Evolutionary conservation across 2,797 vertebrate species (phyloP), one percentile per base, ranked within the genome.

Genomic region (Malurus splendens): DNA sequence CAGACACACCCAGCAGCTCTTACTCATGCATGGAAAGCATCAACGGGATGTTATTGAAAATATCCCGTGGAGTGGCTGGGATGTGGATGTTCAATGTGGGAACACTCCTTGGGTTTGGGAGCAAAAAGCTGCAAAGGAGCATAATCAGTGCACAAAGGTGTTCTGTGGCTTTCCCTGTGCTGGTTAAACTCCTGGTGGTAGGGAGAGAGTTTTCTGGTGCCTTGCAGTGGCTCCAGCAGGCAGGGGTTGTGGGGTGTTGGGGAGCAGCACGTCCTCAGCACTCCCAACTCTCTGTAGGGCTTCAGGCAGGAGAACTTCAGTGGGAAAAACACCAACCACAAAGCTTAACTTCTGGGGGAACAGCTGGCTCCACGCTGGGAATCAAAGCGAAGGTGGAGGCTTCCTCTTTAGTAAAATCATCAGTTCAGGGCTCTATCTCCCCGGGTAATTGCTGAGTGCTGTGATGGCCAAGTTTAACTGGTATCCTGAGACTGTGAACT

Each of bases 1-100:
- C 12, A 14, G 91, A 60, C 96, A 95, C 94, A 86, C 92, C 94
- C 93, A 38, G 45, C 33, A 75, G 86, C 78, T 91, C 79, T 86
- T 88, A 79, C 45, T 95, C 95, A 92, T 27, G 54, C 93, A 78
- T 30, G 10, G 90, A 91, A 66, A 86, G 77, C 12, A 17, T 25
- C 3, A 71, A 32, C 1, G 87, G 93, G 93, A 87, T 54, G 78
- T 59, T 47, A 32, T 2, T 83, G 82, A 48, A 62, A 61, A 45
- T 42, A 41, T 5, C 76, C 76, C 7, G 0, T 33, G 32, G 71
- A 86, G 56, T 1, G 0, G 24, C 18, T 55, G 59, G 30, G 30
- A 13, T 4, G 47, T 7, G 32, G 41, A 1, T 48, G 6, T 10
- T 66, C 45, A 7, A 0, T 27, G 32, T n/a, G 42, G 1, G 5